Evolutionary conservation across 2,888 invertebrate genomes (phyloP), one percentile per base, ranked within the genome.

Genomic region (Ophonus ardosiacus): DNA sequence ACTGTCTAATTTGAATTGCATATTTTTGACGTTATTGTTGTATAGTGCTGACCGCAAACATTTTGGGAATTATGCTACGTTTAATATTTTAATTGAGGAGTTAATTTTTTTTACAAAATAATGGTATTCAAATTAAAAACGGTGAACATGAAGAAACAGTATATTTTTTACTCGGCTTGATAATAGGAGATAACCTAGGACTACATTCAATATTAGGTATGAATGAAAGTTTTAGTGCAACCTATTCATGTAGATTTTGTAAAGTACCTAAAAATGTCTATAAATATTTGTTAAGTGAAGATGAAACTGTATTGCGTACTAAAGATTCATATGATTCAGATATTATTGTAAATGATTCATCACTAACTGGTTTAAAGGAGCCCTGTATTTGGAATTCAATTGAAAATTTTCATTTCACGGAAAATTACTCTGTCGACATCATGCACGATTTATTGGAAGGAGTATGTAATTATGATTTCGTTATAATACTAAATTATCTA

Each of bases 401-500:
- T n/a, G n/a, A 80, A 59, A 80, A 81, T 61, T 88, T 88, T 85
- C 87, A 88, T 86, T 86, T 86, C 4, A 86, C 86, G 13, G 85
- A 86, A 61, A 88, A 88, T 84, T 86, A 74, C 81, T 76, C 81
- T 8, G 86, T 86, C 38, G 88, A 88, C 79, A 86, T 88, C 15
- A 81, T 86, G 71, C 88, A 86, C 76, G 88, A 88, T 63, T 76
- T 88, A 17, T 87, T 87, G 68, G 87, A 88, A 86, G 88, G 88
- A 15, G 85, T 87, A 40, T 84, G 84, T 51, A 57, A 85, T 56
- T 87, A 87, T 80, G 87, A 71, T 85, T 88, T 85, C 87, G 88
- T 61, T 82, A 59, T 65, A 68, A 56, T 18, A 24, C 78, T 8
- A 87, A 68, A 87, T 85, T 71, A 87, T 31, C 84, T 86, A 74